Evolutionary conservation across 2,888 invertebrate genomes (phyloP).

Genomic region (Mechanitis mazaeus): DNA sequence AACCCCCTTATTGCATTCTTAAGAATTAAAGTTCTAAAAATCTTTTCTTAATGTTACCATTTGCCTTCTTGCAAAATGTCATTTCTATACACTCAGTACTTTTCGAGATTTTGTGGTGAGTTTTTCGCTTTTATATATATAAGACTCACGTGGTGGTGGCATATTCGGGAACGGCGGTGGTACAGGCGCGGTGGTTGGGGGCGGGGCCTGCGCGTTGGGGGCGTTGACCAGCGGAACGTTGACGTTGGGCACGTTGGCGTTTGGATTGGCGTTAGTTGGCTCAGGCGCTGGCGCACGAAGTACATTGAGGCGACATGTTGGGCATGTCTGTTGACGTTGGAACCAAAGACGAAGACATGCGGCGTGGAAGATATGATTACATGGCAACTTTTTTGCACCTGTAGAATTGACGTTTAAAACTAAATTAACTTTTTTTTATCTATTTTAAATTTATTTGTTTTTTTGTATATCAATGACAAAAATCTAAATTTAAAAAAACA

Average conservation of each 20-base stretch:
- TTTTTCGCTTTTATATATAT: too few species aligned
- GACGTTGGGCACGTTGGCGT: slow-evolving; percentile 34
- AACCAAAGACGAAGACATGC: slow-evolving; percentile 99
- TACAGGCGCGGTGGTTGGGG: slow-evolving; percentile 35
- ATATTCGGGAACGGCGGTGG: slow-evolving; percentile 61
- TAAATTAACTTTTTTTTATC: too few species aligned
- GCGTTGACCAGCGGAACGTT: slow-evolving; percentile 30
- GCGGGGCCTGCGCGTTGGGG: slow-evolving; percentile 35
- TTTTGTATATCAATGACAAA: too few species aligned
- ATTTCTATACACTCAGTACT: too few species aligned
- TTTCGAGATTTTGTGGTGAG: too few species aligned
- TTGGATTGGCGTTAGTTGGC: slow-evolving; percentile 33
- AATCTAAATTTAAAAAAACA: too few species aligned
- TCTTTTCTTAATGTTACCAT: too few species aligned
- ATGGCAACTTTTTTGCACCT: slow-evolving; percentile 96
- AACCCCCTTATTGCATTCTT: too few species aligned
- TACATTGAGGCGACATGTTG: slow-evolving; percentile 96
- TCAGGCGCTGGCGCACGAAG: slow-evolving; percentile 70
- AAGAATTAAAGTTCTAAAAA: too few species aligned
- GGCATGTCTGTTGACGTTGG: slow-evolving; percentile 99
- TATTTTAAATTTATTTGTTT: too few species aligned
- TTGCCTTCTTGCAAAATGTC: too few species aligned
- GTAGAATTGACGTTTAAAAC: slow-evolving; percentile 3
- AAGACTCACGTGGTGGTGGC: slow-evolving; percentile 54
- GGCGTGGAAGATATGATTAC: slow-evolving; percentile 99